Base-by-base conservation (phyloP, 2,888 invertebrate species). In the Pseudococcus jackbeardsleyi region DNA sequence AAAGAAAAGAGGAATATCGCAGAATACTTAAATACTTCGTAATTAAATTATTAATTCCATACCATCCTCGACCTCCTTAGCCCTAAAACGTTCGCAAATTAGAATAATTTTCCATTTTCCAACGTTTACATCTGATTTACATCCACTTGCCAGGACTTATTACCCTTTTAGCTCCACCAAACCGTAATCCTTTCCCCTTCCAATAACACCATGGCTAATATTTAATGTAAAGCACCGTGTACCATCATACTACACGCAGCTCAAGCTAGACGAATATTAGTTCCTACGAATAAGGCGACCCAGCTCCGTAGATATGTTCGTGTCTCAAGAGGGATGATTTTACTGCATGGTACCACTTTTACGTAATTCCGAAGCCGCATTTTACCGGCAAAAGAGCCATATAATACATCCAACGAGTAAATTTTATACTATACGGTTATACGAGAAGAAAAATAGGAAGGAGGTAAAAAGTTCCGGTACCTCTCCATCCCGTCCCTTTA, bases 321-420 rank as follows among this genome's bases (percentile, higher is more conserved):
- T 59, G n/a, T 59, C 59, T 59, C 59, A 59, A 59, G 59, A 59
- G 59, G 59, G 59, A 59, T 19, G 19, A 59, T 59, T 59, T 59
- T 59, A 59, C 19, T 59, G 59, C 59, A 19, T 59, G 59, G 59
- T 6, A 19, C 59, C 8, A 19, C 19, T 59, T 59, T 59, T 59
- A 59, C 59, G 59, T 59, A 59, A 15, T 59, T 59, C 9, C 59
- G 5, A 59, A 59, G n/a, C n/a, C 59, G 19, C 19, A 59, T 9
- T 59, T 59, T n/a, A 19, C 50, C 50, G 5, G 19, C 26, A 6
- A 19, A 19, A n/a, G 59, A 59, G 19, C 6, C 59, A 59, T 19
- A 59, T 59, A 59, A 19, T 59, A 19, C 59, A 59, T 59, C 6
- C 59, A 59, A 59, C 19, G 19, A 59, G 59, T 59, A 5, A 19